Evolutionary conservation across 2,797 vertebrate species (phyloP), one percentile per base, ranked within the genome.

Genomic region (Sorex maritimensis): DNA sequence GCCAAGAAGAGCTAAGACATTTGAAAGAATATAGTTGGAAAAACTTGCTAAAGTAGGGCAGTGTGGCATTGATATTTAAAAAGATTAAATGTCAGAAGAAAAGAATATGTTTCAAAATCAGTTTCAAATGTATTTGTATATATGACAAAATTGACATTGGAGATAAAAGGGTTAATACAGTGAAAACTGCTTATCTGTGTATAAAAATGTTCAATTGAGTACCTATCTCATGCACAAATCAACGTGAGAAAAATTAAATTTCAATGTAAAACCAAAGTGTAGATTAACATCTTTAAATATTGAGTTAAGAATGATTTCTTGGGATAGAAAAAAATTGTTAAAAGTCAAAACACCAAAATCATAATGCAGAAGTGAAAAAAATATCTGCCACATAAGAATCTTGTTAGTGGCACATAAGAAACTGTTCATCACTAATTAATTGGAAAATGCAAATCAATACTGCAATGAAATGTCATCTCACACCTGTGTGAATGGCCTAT

Each of bases 331-430:
- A 44, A 52, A 52, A 52, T 52, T 95, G 38, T 80, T 81, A 68
- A 88, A 21, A 61, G 58, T 82, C 68, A 74, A 87, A 19, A 63
- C 41, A 87, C 61, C 58, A 93, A 93, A 67, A 61, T 17, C 26
- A n/a, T 69, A 81, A 73, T 58, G 3, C 28, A 41, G 68, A 86
- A 65, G 58, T 67, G n/a, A 61, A 72, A 21, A 87, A 88, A 52
- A 92, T 67, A 55, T 34, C 49, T 46, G 17, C 15, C 3, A n/a
- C 6, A 19, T 79, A 71, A 61, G 23, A 83, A 80, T 23, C 74
- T 13, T 79, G 5, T 80, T 83, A 91, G 58, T 19, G 58, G 58
- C 58, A 61, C 58, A 61, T 61, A 61, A 61, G 58, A 61, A 61
- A 61, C 17, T 61, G 58, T 61, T 21, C 58, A 61, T 61, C 58